Evolutionary conservation across 2,113 vertebrate species (phyloP), one percentile per base, ranked within the genome.

Genomic region (Protobothrops mucrosquamatus): DNA sequence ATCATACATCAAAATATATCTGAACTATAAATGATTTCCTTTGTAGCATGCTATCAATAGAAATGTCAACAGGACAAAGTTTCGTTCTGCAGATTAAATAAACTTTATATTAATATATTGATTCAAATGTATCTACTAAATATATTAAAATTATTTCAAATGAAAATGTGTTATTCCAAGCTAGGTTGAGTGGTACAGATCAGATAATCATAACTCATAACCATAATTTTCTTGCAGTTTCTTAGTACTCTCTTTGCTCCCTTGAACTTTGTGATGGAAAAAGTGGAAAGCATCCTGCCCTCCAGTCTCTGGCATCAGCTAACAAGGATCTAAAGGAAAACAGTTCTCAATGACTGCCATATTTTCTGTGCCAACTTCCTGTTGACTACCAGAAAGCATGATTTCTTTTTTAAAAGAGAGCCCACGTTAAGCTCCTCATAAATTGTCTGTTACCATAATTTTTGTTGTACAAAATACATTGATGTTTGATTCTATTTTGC

Each of bases 191-290:
- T 34, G 24, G 3, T 51, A 24, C 52, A 91, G 24, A 34, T 46
- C 2, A 11, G 18, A 61, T 39, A 51, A 46, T 3, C 39, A 29
- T 11, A 9, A 51, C 94, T 97, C 91, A 51, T 51, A 51, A 51
- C 48, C 8, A 51, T 51, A 51, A 51, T 11, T 97, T 96, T 96
- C 93, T 96, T 95, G 69, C 97, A 99, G 99, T 99, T 99, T 96
- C 98, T 99, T 97, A 99, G 99, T 97, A 99, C 99, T 91, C 98
- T 99, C 95, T 99, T 99, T 92, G 99, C 99, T 87, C 99, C 99
- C 91, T 98, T 99, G 93, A 99, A 99, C 98, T 99, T 99, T 97
- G 98, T 99, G 96, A 99, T 99, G 99, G 99, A 99, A 97, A 99
- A 99, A 96, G 99, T 99, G 95, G 99, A 99, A 97, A 99, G 98